Evolutionary conservation across 1,140 invertebrate genomes (phyloP).

Genomic region (Drosophila takahashii): DNA sequence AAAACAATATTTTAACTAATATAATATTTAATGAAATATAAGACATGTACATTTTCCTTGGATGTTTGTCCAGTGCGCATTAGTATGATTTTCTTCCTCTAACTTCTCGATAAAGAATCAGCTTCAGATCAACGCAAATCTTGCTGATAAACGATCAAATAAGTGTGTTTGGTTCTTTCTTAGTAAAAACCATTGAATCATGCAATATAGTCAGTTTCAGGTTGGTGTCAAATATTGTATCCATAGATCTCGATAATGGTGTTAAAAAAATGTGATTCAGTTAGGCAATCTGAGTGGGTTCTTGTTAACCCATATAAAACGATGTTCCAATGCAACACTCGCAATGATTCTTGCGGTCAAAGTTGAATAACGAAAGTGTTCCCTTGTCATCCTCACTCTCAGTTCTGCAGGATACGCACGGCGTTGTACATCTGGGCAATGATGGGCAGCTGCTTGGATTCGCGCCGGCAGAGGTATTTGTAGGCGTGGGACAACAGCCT

Average conservation of each 20-base stretch:
- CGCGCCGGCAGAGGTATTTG: conserved; percentile 58
- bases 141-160: neutral
- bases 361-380: conserved; percentile 44
- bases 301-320: neutral
- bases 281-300: neutral
- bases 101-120: no score
- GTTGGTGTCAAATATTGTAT: no score
- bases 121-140: neutral
- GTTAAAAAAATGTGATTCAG: neutral
- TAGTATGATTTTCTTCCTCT: neutral
- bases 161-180: neutral
- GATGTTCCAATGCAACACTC: neutral
- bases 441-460: conserved; percentile 62
- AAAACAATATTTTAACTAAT: neutral
- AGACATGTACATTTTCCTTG: neutral
- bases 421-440: conserved; percentile 82
- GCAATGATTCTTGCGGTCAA: neutral
- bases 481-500: conserved; percentile 66
- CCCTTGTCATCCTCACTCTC: conserved; percentile 6
- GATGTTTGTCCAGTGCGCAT: neutral
- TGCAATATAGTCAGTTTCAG: neutral
- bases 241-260: neutral
- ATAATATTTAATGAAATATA: conserved; percentile 4
- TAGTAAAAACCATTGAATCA: neutral
- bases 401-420: conserved; percentile 67